Base-by-base conservation (phyloP, 2,797 vertebrate species). In the Pristis pectinata region DNA sequence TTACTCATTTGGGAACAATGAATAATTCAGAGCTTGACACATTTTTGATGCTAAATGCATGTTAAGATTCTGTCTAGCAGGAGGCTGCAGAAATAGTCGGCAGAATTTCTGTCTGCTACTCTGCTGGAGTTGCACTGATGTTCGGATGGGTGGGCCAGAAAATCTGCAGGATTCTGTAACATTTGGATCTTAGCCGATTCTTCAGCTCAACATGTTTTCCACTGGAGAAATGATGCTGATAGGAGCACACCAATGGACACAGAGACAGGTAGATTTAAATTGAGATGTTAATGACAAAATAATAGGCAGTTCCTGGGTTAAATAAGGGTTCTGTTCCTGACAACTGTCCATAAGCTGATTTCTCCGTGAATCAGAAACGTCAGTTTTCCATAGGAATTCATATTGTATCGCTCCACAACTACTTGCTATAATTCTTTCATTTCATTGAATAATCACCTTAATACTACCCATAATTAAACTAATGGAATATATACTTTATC, bases 1-100 rank as follows among this genome's bases (percentile, higher is more conserved):
- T 96, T 97, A 96, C 96, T 96, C 96, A 97, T 96, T 95, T 96
- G 95, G 94, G 95, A 95, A 95, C 95, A 95, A 95, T 95, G 95
- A 96, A 95, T 96, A 96, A 96, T 96, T 95, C 95, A 96, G 95
- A 96, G 96, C 80, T 95, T 95, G 94, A 94, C 96, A 95, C 95
- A 92, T 95, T 96, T 96, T 95, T 93, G 95, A 95, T 95, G 95
- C 96, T 96, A 96, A 96, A 95, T 94, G 95, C 94, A 95, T 94
- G 83, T 76, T 94, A 74, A 41, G 41, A 44, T 53, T 76, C 27
- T 53, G 44, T n/a, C 27, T 74, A 53, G 67, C 44, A 76, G 92
- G 70, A 93, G 70, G 72, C 27, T 93, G 44, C 30, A 74, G 92
- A 76, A 94, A 34, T n/a, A 76, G 70, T 49, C 8, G 41, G 49